phyloP scores from a whole-genome alignment of 2,888 invertebrate genomes.

The Rotaria socialis region DNA sequence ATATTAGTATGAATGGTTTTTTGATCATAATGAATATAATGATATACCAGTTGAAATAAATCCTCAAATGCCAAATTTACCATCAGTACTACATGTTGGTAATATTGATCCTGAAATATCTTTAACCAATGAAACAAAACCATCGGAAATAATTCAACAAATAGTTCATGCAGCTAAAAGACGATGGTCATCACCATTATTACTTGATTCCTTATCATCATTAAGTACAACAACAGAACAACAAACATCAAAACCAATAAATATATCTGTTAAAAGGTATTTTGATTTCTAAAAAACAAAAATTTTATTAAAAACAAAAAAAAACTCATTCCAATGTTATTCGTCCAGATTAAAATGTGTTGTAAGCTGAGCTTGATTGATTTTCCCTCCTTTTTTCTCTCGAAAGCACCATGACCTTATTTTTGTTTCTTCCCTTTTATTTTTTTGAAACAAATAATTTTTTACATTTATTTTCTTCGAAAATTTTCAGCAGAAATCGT shows the following conservation, averaged over 20 bases:
- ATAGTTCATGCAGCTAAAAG: constrained; percentile 15
- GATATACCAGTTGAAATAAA: constrained; percentile 4
- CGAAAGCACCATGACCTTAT: not conserved
- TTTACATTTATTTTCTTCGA: too few relatives aligned
- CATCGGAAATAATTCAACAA: constrained; percentile 28
- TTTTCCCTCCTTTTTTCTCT: not conserved
- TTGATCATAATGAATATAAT: not conserved
- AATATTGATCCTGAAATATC: not conserved
- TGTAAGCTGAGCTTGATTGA: constrained; percentile 25
- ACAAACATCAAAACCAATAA: constrained; percentile 19
- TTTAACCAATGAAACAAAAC: not conserved
- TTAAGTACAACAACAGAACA: not conserved
- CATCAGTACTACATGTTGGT: not conserved
- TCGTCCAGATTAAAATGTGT: not conserved
- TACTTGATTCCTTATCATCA: not conserved
- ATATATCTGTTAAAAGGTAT: constrained; percentile 32
- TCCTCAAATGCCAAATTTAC: constrained; percentile 36
- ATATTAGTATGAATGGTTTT: constrained; percentile 24
- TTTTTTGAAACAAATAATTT: too few relatives aligned
- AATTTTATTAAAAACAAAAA: not conserved
- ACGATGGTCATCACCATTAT: constrained; percentile 8
- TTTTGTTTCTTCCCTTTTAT: not conserved
- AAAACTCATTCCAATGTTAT: not conserved
- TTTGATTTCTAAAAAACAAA: not conserved
- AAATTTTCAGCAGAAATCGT: not conserved